These are phyloP conservation scores for Alosa alosa DNA, from an alignment of 2,113 vertebrate genomes.

Conservation along the genomic window DNA sequence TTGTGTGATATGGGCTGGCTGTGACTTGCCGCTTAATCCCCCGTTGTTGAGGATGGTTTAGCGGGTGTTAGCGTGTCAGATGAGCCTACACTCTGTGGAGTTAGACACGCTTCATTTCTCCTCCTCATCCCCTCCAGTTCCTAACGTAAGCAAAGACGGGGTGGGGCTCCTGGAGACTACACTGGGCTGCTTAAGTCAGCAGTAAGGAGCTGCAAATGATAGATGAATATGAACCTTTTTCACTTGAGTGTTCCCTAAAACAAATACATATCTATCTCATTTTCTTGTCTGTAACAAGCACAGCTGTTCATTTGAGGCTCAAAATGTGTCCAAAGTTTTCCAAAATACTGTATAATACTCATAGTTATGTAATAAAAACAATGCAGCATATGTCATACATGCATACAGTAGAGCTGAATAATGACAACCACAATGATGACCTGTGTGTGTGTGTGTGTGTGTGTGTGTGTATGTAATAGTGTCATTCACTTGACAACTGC, in stretches of 20 bases:
- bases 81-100: background rate
- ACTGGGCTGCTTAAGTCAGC: background rate
- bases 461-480: background rate
- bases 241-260: background rate
- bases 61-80: conserved; percentile 1
- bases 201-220: background rate
- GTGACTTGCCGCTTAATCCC: background rate
- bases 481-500: background rate
- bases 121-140: background rate
- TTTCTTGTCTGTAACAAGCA: background rate
- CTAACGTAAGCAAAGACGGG: background rate
- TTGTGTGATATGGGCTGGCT: background rate
- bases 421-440: too few relatives aligned
- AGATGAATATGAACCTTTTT: background rate
- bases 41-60: background rate
- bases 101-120: background rate
- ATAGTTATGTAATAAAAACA: too few relatives aligned
- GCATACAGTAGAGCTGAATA: too few relatives aligned
- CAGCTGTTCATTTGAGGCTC: background rate
- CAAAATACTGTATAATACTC: too few relatives aligned
- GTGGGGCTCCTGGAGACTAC: background rate
- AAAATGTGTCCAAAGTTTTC: too few relatives aligned
- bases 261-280: background rate
- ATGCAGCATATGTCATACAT: too few relatives aligned
- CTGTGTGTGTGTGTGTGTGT: background rate